These are phyloP conservation scores for Phocides pigmalion DNA, from an alignment of 1,140 invertebrate species.

Conservation along the genomic window DNA sequence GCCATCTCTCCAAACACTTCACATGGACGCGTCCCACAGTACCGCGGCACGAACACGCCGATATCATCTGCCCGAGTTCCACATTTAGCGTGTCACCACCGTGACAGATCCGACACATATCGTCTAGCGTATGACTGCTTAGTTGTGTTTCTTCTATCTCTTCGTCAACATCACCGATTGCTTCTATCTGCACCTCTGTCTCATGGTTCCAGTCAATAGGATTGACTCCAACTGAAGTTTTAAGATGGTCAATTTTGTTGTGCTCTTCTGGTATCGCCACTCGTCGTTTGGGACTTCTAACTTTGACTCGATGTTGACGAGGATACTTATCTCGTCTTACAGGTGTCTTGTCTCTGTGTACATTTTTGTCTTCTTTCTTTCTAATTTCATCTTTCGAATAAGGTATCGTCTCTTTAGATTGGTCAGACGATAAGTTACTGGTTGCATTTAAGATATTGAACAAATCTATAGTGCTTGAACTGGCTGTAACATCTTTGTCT, in stretches of 20 bases:
- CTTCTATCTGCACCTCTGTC: constrained; percentile 23
- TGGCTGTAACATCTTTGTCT: constrained; percentile 61
- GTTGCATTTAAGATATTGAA: constrained; percentile 41
- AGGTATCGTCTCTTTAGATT: constrained; percentile 33
- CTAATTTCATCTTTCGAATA: constrained; percentile 27
- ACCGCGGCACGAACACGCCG: constrained; percentile 85
- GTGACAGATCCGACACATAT: constrained; percentile 78
- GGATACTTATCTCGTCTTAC: constrained; percentile 51
- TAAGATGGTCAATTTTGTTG: constrained; percentile 39
- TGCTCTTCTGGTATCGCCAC: constrained; percentile 31
- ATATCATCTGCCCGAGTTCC: constrained; percentile 65
- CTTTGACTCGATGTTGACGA: constrained; percentile 63
- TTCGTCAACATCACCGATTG: constrained; percentile 37
- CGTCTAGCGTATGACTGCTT: constrained; percentile 58
- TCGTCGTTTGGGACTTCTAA: constrained; percentile 67
- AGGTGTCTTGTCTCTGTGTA: constrained; percentile 40
- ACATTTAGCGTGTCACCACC: constrained; percentile 57
- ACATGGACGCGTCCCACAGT: constrained; percentile 87
- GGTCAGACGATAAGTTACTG: constrained; percentile 17
- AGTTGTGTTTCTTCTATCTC: constrained; percentile 44
- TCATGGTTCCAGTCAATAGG: constrained; percentile 47
- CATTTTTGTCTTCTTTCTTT: constrained; percentile 25
- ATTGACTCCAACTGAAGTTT: constrained; percentile 40
- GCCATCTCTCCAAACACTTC: constrained; percentile 88
- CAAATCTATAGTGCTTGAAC: constrained; percentile 60